Conservation (phyloP, 2,888 invertebrate genomes). For the Pachydiplax longipennis region DNA sequence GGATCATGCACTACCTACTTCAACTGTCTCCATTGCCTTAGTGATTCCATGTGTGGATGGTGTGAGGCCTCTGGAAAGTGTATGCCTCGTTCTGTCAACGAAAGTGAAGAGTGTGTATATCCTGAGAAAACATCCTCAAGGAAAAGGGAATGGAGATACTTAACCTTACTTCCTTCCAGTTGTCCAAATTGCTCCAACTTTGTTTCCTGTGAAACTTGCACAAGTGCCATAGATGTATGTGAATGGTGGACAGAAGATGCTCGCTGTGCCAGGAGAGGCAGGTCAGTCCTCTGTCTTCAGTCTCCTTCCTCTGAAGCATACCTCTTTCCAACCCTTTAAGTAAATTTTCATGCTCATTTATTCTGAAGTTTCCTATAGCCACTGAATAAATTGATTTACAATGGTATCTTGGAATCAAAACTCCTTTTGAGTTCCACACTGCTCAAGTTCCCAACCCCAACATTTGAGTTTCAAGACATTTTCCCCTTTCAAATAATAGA, state of each 20-base stretch:
- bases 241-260: conserved; percentile 95
- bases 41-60: conserved; percentile 92
- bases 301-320: not conserved
- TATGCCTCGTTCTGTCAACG: conserved; percentile 72
- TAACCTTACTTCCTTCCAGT: conserved; percentile 81
- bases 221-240: conserved; percentile 74
- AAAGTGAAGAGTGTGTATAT: conserved; percentile 56
- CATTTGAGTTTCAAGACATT: too few species aligned
- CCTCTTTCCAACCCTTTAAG: not conserved
- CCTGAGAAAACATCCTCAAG: conserved; percentile 61
- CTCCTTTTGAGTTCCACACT: too few species aligned
- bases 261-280: conserved; percentile 81
- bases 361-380: too few species aligned
- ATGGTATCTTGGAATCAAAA: too few species aligned
- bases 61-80: conserved; percentile 80
- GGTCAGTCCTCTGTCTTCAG: conserved; percentile 52
- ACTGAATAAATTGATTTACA: too few species aligned
- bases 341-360: too few species aligned
- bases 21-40: conserved; percentile 87
- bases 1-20: conserved; percentile 78
- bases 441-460: too few species aligned
- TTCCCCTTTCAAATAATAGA: too few species aligned
- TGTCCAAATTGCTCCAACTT: conserved; percentile 90
- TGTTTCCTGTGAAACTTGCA: conserved; percentile 87
- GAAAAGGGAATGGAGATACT: conserved; percentile 74